These are phyloP conservation scores for Drosophila nannoptera DNA, from an alignment of 1,140 invertebrate genomes.

Conservation along the genomic window DNA sequence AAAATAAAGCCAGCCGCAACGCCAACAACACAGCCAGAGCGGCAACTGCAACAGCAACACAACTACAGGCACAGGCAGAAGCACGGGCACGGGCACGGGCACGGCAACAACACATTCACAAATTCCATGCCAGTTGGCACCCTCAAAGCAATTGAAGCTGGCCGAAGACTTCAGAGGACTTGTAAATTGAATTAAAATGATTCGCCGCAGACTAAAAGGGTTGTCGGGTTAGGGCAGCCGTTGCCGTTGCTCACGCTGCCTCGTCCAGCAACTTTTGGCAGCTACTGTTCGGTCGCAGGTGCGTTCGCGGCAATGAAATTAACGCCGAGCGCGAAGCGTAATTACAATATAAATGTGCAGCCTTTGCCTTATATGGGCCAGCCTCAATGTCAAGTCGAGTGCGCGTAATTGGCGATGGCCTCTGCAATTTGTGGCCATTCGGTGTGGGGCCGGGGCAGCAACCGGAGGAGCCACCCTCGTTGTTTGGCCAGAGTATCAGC, in stretches of 20 bases:
- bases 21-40: conserved; percentile 33
- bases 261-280: conserved; percentile 40
- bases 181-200: conserved; percentile 78
- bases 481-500: conserved; percentile 46
- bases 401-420: conserved; percentile 55
- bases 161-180: conserved; percentile 47
- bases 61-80: no score
- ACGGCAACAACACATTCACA: conserved; percentile 44
- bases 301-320: conserved; percentile 64
- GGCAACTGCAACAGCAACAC: conserved; percentile 32
- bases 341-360: conserved; percentile 74
- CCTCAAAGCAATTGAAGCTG: conserved; percentile 56
- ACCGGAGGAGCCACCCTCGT: conserved; percentile 61
- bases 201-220: conserved; percentile 50
- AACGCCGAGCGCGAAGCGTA: conserved; percentile 67
- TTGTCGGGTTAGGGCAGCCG: conserved; percentile 21
- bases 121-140: conserved; percentile 72
- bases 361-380: conserved; percentile 64
- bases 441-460: conserved; percentile 13
- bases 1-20: conserved; percentile 65
- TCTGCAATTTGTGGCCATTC: conserved; percentile 48
- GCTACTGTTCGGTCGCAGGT: conserved; percentile 55
- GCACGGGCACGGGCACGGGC: conserved; percentile 18
- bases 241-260: neutral
- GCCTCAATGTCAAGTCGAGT: conserved; percentile 61